These are phyloP conservation scores for Drosophila azteca DNA, from an alignment of 1,140 invertebrate genomes.

Conservation along the genomic window DNA sequence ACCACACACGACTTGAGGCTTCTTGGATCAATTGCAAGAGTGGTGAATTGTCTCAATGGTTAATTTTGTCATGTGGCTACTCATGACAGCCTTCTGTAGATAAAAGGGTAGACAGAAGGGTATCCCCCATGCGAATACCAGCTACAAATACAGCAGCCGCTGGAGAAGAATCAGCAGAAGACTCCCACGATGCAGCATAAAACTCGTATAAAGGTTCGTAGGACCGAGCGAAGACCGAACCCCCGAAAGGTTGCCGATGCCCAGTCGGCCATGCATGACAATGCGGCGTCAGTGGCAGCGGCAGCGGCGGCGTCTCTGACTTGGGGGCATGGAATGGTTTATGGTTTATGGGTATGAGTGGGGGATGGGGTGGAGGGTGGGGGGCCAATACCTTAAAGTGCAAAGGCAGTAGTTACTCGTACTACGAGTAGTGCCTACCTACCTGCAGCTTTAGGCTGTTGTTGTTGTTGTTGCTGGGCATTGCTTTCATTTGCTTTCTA, in stretches of 20 bases:
- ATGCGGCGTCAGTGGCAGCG: conserved; percentile 15
- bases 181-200: conserved; percentile 61
- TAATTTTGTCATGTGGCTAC: too few species aligned
- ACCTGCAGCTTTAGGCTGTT: conserved; percentile 36
- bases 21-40: too few species aligned
- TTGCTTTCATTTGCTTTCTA: conserved; percentile 79
- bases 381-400: conserved; percentile 26
- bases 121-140: too few species aligned
- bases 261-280: conserved; percentile 54
- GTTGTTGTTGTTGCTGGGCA: conserved; percentile 4
- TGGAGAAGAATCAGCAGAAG: conserved; percentile 24
- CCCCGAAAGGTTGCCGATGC: conserved; percentile 54
- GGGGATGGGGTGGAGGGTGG: neutral
- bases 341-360: neutral
- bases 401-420: conserved; percentile 36
- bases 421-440: conserved; percentile 11
- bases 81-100: too few species aligned
- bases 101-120: too few species aligned
- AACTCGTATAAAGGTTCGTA: conserved; percentile 11
- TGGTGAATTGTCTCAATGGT: too few species aligned
- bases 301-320: neutral
- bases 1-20: too few species aligned
- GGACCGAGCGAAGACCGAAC: conserved; percentile 18
- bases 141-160: neutral
- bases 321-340: conserved; percentile 1